phyloP scores from a whole-genome alignment of 92 coral and sea anemone species.

The Epizoanthus illoricatus region DNA sequence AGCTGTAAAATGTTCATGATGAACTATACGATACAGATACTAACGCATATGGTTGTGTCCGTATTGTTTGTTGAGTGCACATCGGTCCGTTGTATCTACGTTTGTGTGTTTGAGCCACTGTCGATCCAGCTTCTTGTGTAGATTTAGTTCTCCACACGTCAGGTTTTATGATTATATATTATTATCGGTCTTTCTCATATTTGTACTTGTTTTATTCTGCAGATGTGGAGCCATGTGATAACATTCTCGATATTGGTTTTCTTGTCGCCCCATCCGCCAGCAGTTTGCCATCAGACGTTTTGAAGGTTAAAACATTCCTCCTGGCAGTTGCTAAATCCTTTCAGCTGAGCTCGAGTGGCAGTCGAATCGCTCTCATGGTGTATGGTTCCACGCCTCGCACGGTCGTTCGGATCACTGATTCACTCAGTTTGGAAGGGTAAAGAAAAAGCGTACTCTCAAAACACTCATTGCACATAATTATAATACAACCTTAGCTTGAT shows the following conservation, averaged over 20 bases:
- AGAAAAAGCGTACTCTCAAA: neutral
- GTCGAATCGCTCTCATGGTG: conserved; percentile 9
- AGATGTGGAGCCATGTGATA: conserved; percentile 23
- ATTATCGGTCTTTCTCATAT: neutral
- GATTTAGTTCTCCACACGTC: neutral
- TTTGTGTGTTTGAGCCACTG: too few relatives aligned
- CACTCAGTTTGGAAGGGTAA: neutral
- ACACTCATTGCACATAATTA: too few relatives aligned
- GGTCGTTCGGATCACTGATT: neutral
- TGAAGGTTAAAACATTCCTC: neutral
- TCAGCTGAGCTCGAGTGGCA: neutral
- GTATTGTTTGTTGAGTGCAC: too few relatives aligned
- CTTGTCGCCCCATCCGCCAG: neutral
- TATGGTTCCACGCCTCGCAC: neutral
- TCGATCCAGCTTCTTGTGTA: too few relatives aligned
- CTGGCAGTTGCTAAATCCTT: neutral
- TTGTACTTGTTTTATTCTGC: neutral
- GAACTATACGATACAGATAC: too few relatives aligned
- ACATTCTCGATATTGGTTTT: conserved; percentile 16
- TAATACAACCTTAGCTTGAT: too few relatives aligned
- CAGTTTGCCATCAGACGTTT: neutral
- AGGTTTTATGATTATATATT: neutral
- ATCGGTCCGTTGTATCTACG: too few relatives aligned
- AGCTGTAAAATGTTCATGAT: too few relatives aligned
- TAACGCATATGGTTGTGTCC: too few relatives aligned